Conservation (phyloP, 2,888 invertebrate genomes). For the Chouioia cunea region DNA sequence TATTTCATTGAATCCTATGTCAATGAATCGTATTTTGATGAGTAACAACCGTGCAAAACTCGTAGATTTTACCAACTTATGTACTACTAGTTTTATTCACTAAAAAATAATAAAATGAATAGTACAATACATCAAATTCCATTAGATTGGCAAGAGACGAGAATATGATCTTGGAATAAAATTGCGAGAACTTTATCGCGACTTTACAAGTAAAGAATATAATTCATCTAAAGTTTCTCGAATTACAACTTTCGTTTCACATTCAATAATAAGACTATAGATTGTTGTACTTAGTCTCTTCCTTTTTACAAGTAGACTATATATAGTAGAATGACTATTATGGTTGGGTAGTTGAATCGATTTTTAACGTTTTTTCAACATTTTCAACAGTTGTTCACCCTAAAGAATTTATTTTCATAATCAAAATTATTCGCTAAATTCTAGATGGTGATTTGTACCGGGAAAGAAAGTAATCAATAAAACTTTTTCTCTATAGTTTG, state of each 20-base stretch:
- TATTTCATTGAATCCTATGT: conserved; percentile 43
- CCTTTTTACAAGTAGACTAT: no score
- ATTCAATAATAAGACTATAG: no score
- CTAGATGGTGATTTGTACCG: neutral
- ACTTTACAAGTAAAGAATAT: conserved; percentile 71
- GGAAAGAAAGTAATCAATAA: neutral
- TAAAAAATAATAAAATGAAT: no score
- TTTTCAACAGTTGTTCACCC: no score
- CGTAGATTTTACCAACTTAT: conserved; percentile 49
- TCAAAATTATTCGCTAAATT: neutral
- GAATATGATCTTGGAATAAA: conserved; percentile 70
- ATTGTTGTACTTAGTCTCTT: no score
- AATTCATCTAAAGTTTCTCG: no score
- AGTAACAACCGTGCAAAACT: conserved; percentile 41
- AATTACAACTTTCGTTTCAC: no score
- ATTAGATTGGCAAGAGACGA: conserved; percentile 71
- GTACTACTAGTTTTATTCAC: conserved; percentile 5
- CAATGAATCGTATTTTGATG: conserved; percentile 44
- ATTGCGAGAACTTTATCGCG: conserved; percentile 69
- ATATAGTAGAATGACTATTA: no score
- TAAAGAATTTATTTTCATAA: conserved; percentile 1
- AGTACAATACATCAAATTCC: conserved; percentile 8
- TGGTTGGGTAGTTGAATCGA: no score
- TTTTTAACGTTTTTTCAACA: no score
- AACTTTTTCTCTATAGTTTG: neutral